Percentiles rank a stretch among this genome's conserved stretches.
These are phyloP conservation scores for Drosophila eugracilis DNA, from an alignment of 1,140 invertebrate species.

Conservation along the genomic window DNA sequence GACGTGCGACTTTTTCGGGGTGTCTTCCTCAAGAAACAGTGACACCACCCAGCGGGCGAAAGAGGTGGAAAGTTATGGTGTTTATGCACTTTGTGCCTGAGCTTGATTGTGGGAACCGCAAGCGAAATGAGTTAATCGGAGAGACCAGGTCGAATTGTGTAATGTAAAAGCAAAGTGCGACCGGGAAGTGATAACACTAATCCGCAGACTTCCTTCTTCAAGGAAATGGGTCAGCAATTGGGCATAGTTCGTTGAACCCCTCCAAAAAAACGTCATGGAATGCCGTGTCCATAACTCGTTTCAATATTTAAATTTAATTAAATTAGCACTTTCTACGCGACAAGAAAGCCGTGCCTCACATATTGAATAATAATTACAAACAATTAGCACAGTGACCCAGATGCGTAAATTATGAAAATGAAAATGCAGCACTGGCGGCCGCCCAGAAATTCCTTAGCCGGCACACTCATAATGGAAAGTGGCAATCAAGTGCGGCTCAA, in stretches of 20 bases:
- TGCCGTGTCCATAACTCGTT: conserved; percentile 46
- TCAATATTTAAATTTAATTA: conserved; percentile 67
- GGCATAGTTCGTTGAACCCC: conserved; percentile 31
- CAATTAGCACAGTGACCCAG: conserved; percentile 76
- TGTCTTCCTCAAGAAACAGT: conserved; percentile 3
- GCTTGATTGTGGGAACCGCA: conserved; percentile 42
- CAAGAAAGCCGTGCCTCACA: conserved; percentile 33
- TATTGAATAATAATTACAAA: conserved; percentile 80
- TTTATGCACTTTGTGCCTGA: conserved; percentile 27
- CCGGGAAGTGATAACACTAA: conserved; percentile 15
- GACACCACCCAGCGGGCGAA: not conserved
- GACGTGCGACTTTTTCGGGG: conserved; percentile 54
- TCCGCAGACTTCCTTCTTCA: conserved; percentile 10
- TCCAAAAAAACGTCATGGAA: conserved; percentile 7
- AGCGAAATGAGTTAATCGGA: conserved; percentile 48
- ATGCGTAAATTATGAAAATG: conserved; percentile 64
- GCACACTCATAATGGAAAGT: conserved; percentile 41
- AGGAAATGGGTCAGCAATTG: conserved; percentile 33
- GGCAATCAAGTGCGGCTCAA: conserved; percentile 35
- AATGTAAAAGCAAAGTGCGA: conserved; percentile 44
- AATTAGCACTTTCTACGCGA: conserved; percentile 76
- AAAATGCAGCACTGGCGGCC: conserved; percentile 24
- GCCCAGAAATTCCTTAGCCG: conserved; percentile 33
- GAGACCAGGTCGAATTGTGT: conserved; percentile 34
- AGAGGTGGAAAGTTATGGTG: conserved; percentile 6